These are phyloP conservation scores for Geotrupes spiniger DNA, from an alignment of 2,888 invertebrate genomes.

Conservation along the genomic window DNA sequence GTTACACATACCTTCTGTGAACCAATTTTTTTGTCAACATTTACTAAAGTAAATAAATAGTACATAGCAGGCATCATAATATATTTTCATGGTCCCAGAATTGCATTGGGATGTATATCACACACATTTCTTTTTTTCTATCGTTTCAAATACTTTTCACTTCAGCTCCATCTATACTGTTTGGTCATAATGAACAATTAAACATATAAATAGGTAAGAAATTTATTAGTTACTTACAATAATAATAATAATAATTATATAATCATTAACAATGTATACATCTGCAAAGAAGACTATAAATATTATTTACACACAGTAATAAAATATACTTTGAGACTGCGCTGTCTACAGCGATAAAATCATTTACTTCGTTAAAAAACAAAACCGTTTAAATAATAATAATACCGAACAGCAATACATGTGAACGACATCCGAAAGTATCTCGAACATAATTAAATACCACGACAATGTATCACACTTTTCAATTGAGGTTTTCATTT, in stretches of 20 bases:
- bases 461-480: neutral
- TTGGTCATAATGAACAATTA: no score
- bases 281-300: conserved; percentile 17
- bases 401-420: conserved; percentile 6
- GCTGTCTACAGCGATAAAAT: conserved; percentile 21
- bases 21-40: no score
- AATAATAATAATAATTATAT: conserved; percentile 19
- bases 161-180: no score
- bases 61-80: no score
- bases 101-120: no score
- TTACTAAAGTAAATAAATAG: no score
- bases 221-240: conserved; percentile 23
- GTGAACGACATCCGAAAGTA: no score
- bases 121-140: no score
- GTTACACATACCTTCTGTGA: no score
- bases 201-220: conserved; percentile 16
- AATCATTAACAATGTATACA: conserved; percentile 24
- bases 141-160: no score
- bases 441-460: no score
- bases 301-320: conserved; percentile 22
- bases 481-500: conserved; percentile 19
- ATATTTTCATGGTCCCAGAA: no score
- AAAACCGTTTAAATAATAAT: neutral
- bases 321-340: conserved; percentile 28
- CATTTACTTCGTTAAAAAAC: conserved; percentile 8